Evolutionary conservation across 2,888 invertebrate genomes (phyloP).

Genomic region (Morpho helenor): DNA sequence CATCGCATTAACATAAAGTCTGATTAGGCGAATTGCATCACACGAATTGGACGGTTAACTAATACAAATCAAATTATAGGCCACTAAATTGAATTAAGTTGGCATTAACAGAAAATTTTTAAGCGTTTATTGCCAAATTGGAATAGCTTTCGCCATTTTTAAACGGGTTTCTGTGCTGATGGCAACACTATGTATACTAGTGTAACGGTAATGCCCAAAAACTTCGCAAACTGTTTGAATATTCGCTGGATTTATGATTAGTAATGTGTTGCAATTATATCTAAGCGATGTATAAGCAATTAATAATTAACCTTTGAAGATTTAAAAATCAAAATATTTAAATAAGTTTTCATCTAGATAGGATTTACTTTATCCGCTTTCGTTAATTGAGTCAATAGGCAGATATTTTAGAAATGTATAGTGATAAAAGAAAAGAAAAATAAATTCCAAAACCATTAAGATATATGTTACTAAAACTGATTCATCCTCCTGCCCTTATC

Average conservation of each 20-base stretch:
- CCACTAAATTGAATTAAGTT: not conserved
- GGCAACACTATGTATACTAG: not conserved
- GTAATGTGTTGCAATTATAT: too few relatives aligned
- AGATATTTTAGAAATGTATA: too few relatives aligned
- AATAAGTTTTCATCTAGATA: too few relatives aligned
- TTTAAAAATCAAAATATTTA: too few relatives aligned
- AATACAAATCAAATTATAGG: not conserved
- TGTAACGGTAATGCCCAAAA: constrained; percentile 6
- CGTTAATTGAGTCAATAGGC: too few relatives aligned
- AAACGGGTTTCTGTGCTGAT: constrained; percentile 2
- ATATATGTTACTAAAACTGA: too few relatives aligned
- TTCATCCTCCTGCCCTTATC: too few relatives aligned
- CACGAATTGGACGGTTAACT: not conserved
- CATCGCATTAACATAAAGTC: not conserved
- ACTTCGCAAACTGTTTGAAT: constrained; percentile 13
- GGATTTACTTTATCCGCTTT: too few relatives aligned
- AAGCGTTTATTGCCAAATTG: constrained; percentile 4
- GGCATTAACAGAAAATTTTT: not conserved
- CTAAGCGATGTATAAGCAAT: too few relatives aligned
- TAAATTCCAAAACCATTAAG: too few relatives aligned
- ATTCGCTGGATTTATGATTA: constrained; percentile 4
- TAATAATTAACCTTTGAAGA: too few relatives aligned
- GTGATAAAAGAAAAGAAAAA: too few relatives aligned
- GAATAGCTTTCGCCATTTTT: constrained; percentile 1
- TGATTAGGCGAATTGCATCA: not conserved